Percentiles rank a stretch among this genome's conserved stretches.
Evolutionary conservation across 2,888 invertebrate species (phyloP).

Genomic region (Apamea crenata): DNA sequence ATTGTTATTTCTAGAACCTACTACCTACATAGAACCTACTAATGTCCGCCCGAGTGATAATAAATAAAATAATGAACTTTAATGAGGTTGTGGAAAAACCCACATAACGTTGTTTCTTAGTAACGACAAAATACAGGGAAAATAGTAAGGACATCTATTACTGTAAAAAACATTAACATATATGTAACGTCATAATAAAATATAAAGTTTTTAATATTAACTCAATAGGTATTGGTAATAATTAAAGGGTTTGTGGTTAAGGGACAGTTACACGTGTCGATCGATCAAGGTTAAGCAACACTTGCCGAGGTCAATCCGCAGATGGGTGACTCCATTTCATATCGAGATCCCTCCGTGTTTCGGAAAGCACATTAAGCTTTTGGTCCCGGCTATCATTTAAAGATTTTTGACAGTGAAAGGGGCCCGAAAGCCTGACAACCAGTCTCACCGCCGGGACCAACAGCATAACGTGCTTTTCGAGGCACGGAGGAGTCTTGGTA

Average conservation of each 20-base stretch:
- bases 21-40: too few species aligned
- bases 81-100: slow-evolving; percentile 15
- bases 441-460: background rate
- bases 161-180: background rate
- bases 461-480: too few species aligned
- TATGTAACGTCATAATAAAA: background rate
- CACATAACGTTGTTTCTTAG: background rate
- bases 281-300: too few species aligned
- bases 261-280: background rate
- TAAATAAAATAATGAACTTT: slow-evolving; percentile 1
- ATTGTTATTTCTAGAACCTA: background rate
- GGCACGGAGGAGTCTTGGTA: too few species aligned
- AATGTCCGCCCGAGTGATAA: background rate
- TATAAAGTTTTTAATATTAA: background rate
- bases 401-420: background rate
- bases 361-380: background rate
- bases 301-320: too few species aligned
- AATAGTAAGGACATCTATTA: slow-evolving; percentile 13
- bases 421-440: background rate
- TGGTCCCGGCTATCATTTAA: background rate
- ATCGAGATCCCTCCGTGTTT: background rate
- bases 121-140: slow-evolving; percentile 12
- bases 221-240: background rate
- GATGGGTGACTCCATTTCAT: background rate
- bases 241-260: background rate